phyloP scores from a whole-genome alignment of 1,140 invertebrate genomes.

The Helicoverpa zea region DNA sequence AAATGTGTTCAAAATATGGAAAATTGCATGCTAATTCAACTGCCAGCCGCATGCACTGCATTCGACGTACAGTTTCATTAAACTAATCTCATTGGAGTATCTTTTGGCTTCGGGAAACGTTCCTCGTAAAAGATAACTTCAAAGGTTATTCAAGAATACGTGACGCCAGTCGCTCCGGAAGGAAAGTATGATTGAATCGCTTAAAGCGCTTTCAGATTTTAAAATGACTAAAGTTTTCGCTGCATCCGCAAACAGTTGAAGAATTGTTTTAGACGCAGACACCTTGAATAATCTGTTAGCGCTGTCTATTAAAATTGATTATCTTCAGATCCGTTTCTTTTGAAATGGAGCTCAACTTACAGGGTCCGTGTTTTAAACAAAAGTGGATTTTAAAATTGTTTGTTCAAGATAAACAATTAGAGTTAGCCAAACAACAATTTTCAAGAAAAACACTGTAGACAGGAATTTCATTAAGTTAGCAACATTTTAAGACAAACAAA shows the following conservation, averaged over 20 bases:
- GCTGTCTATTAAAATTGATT: constrained; percentile 41
- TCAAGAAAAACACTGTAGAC: constrained; percentile 15
- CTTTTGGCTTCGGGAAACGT: constrained; percentile 55
- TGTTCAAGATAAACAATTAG: background rate
- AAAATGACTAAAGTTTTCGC: constrained; percentile 41
- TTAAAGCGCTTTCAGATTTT: constrained; percentile 28
- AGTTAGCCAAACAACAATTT: constrained; percentile 10
- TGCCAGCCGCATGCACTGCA: constrained; percentile 64
- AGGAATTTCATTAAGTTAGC: background rate
- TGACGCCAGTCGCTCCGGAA: constrained; percentile 21
- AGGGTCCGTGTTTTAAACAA: background rate
- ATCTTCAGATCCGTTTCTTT: constrained; percentile 31
- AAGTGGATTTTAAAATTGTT: constrained; percentile 1
- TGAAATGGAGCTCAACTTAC: constrained; percentile 7
- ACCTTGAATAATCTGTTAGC: constrained; percentile 11
- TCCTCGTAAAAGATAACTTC: constrained; percentile 19
- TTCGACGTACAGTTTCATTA: constrained; percentile 58
- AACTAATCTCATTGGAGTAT: constrained; percentile 63
- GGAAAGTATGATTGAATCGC: constrained; percentile 36
- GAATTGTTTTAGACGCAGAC: constrained; percentile 34
- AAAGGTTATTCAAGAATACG: constrained; percentile 11
- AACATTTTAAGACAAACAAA: constrained; percentile 6
- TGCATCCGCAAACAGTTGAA: constrained; percentile 37
- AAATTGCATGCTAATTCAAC: constrained; percentile 73
- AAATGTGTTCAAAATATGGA: constrained; percentile 65